Evolutionary conservation across 2,113 vertebrate species (phyloP).

Genomic region (Pygoscelis antarcticus): DNA sequence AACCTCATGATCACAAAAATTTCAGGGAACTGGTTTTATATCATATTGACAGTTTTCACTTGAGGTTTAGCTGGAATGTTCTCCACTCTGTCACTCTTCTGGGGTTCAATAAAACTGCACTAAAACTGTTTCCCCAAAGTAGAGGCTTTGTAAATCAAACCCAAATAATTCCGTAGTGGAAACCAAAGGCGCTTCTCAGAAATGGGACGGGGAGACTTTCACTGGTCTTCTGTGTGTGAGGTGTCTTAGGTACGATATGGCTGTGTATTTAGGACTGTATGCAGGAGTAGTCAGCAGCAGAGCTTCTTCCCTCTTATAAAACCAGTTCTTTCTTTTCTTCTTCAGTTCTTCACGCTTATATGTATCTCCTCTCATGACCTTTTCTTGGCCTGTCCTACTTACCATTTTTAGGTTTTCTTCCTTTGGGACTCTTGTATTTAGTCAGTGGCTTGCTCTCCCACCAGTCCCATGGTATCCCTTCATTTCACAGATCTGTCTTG

Average conservation of each 20-base stretch:
- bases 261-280: background rate
- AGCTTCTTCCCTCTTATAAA: background rate
- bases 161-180: background rate
- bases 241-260: background rate
- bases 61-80: background rate
- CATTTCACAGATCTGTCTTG: background rate
- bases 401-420: background rate
- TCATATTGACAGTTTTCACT: background rate
- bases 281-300: background rate
- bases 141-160: background rate
- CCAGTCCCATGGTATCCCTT: background rate
- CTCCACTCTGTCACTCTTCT: background rate
- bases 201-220: background rate
- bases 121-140: background rate
- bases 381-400: background rate
- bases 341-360: background rate
- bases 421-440: accelerated
- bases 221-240: background rate
- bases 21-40: background rate
- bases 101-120: background rate
- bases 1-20: background rate
- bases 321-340: background rate
- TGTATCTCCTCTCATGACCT: background rate
- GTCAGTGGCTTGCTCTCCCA: background rate
- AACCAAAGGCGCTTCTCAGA: background rate